These are phyloP conservation scores for Euplagia quadripunctaria DNA, from an alignment of 2,888 invertebrate species.

Conservation along the genomic window DNA sequence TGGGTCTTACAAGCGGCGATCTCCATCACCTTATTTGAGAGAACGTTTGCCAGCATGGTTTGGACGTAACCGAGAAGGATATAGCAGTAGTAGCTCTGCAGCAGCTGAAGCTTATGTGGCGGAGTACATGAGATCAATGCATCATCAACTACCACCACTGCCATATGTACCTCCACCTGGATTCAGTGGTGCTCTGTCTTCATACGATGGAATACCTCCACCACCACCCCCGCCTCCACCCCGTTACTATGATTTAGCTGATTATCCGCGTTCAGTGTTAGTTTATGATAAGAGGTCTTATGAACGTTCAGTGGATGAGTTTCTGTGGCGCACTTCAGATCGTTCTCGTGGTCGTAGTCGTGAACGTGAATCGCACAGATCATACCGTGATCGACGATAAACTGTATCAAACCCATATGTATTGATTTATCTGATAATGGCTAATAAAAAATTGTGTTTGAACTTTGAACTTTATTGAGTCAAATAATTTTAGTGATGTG, in stretches of 20 bases:
- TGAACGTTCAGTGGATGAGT: constrained; percentile 95
- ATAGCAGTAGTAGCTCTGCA: constrained; percentile 80
- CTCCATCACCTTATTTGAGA: constrained; percentile 87
- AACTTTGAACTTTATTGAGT: constrained; percentile 86
- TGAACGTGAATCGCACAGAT: constrained; percentile 86
- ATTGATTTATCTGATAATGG: constrained; percentile 74
- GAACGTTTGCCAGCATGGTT: constrained; percentile 90
- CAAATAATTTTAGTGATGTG: constrained; percentile 77
- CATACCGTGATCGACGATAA: constrained; percentile 88
- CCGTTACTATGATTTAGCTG: constrained; percentile 90
- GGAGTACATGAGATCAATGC: constrained; percentile 96
- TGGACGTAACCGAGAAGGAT: constrained; percentile 82
- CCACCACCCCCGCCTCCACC: constrained; percentile 91
- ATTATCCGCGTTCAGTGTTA: constrained; percentile 90
- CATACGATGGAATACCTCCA: constrained; percentile 89
- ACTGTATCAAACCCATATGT: constrained; percentile 73
- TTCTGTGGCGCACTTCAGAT: constrained; percentile 93
- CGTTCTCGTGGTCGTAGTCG: constrained; percentile 88
- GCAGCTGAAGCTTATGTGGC: constrained; percentile 95
- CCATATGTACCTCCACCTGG: constrained; percentile 91
- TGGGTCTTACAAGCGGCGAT: constrained; percentile 85
- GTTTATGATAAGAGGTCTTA: constrained; percentile 93
- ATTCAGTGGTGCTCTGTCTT: constrained; percentile 81
- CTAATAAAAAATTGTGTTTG: constrained; percentile 83
- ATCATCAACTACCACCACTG: constrained; percentile 94